A percentile compares a stretch with the other conserved stretches of the same genome.
Conservation (phyloP, 2,797 vertebrate genomes). For the Phaenicophaeus curvirostris region DNA sequence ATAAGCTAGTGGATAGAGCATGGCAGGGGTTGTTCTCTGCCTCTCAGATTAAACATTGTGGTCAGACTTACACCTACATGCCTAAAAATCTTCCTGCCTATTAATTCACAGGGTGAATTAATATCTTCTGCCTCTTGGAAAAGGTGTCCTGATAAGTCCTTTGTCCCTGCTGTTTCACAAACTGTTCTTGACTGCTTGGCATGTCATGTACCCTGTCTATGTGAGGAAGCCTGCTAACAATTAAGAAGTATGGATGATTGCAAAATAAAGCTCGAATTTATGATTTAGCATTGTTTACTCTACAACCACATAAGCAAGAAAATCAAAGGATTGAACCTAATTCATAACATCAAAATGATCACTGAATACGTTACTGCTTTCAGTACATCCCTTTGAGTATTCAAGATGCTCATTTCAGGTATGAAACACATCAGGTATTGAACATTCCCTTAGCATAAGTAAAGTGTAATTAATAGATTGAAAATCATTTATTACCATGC, state of each 20-base stretch:
- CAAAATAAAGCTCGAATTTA: not conserved
- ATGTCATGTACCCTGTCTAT: too few relatives aligned
- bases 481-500: not conserved
- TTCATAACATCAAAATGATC: not conserved
- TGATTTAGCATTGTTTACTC: not conserved
- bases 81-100: not conserved
- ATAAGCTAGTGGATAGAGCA: not conserved
- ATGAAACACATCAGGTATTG: not conserved
- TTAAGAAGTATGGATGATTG: not conserved
- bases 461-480: not conserved
- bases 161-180: not conserved
- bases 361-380: not conserved
- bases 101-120: accelerated
- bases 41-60: not conserved
- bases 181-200: not conserved
- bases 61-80: not conserved
- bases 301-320: not conserved
- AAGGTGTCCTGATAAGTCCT: not conserved
- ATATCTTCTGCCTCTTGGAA: not conserved
- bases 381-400: not conserved
- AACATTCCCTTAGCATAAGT: not conserved
- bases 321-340: not conserved
- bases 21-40: not conserved
- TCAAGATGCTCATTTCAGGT: not conserved
- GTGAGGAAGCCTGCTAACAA: not conserved